Evolutionary conservation across 2,888 invertebrate genomes (phyloP), one percentile per base, ranked within the genome.

Genomic region (Busseola fusca): DNA sequence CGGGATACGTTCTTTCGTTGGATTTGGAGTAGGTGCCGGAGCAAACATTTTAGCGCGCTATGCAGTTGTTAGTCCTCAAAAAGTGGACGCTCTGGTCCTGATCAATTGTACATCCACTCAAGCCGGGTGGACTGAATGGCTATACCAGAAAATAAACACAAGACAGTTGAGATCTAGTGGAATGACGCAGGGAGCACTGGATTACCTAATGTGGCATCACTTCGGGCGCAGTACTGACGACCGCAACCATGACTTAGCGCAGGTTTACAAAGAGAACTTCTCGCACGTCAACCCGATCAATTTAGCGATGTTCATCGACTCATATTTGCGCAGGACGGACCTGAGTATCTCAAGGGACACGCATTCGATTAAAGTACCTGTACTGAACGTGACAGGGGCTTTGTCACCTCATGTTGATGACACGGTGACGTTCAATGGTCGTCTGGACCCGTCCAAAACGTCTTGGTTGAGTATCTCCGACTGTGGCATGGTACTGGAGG

Each of bases 171-270:
- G 98, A 84, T 97, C 98, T 34, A 98, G 97, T 90, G 98, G 98
- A 67, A 98, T 98, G 98, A 98, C 98, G 66, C 98, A 98, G 91
- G 97, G 98, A 70, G 98, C 98, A 9, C 96, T 99, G 81, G 99
- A 99, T 89, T 99, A 99, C 91, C 96, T 99, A 82, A 98, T 99
- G 98, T 99, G 99, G 99, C 99, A 99, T 94, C 99, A 99, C 93
- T 99, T 99, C 93, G 99, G 99, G 76, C 97, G 98, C 68, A 95
- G 95, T 84, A 98, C 98, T 30, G 98, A 99, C 89, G 98, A 98
- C 82, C 97, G 98, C 75, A 99, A 99, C 92, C 98, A 99, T 90
- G 99, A 99, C 92, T 96, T 99, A 89, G 98, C 99, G 2, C 97
- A 98, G 86, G 98, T 98, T 77, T 99, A 99, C 96, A 98, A 98